Percentiles rank a stretch among this genome's conserved stretches.
Evolutionary conservation across 2,888 invertebrate genomes (phyloP).

Genomic region (Drosophila setosimentum): DNA sequence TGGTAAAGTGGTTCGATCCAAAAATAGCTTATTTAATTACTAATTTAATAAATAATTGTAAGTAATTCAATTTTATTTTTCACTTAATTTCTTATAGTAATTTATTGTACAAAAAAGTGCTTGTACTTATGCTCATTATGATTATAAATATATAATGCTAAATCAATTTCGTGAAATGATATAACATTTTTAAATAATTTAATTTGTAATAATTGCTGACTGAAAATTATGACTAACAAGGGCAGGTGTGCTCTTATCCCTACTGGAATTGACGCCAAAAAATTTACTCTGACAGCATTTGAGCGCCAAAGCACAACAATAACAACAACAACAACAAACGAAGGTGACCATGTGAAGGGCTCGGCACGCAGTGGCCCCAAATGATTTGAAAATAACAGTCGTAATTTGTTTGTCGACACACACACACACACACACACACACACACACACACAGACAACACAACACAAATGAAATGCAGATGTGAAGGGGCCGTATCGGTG

Average conservation of each 20-base stretch:
- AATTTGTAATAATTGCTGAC: neutral
- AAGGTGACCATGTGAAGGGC: constrained; percentile 46
- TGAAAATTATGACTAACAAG: constrained; percentile 3
- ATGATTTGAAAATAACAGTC: constrained; percentile 79
- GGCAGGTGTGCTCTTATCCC: constrained; percentile 7
- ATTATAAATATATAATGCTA: neutral
- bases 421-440: constrained; percentile 23
- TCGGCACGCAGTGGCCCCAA: constrained; percentile 62
- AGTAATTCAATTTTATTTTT: neutral
- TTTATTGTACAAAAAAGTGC: neutral
- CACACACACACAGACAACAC: neutral
- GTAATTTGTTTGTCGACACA: constrained; percentile 77
- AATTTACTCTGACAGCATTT: constrained; percentile 20
- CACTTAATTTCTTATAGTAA: neutral
- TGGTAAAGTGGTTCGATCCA: neutral
- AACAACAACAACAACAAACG: constrained; percentile 18
- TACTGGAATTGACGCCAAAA: constrained; percentile 8
- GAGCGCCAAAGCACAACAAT: constrained; percentile 4
- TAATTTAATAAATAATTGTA: neutral
- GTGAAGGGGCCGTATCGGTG: neutral
- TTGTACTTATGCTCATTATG: neutral
- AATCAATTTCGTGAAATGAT: neutral
- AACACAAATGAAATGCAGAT: neutral
- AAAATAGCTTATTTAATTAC: neutral
- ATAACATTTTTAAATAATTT: neutral